phyloP scores from a whole-genome alignment of 2,888 invertebrate species.

The Synanthedon formicaeformis region DNA sequence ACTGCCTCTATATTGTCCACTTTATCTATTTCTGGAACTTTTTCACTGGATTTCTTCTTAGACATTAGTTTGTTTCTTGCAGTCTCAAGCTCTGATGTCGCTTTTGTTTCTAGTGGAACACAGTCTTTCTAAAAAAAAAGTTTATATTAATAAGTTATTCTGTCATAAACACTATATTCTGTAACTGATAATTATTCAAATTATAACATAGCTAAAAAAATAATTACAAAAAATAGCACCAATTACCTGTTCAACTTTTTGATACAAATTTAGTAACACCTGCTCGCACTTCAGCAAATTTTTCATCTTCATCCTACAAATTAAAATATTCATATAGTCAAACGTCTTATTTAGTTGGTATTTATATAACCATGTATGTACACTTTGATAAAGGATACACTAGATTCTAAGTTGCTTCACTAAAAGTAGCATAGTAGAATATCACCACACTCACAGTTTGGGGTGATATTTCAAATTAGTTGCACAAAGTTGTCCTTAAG shows the following conservation, averaged over 20 bases:
- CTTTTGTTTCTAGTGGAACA: slow-evolving; percentile 8
- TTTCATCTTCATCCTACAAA: slow-evolving; percentile 74
- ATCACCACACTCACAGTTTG: too few relatives aligned
- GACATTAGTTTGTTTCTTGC: slow-evolving; percentile 44
- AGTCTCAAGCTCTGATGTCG: slow-evolving; percentile 29
- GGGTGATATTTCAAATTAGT: too few relatives aligned
- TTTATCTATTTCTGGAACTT: slow-evolving; percentile 48
- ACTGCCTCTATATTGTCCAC: slow-evolving; percentile 12
- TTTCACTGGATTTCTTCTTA: slow-evolving; percentile 22
- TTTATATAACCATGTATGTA: too few relatives aligned
- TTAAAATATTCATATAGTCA: too few relatives aligned
- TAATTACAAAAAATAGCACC: background rate
- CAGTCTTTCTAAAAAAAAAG: background rate
- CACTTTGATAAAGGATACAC: too few relatives aligned
- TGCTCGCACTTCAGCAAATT: slow-evolving; percentile 77
- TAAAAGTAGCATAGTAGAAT: too few relatives aligned
- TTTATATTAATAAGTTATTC: too few relatives aligned
- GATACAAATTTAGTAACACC: slow-evolving; percentile 74
- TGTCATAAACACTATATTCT: background rate
- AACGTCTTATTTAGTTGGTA: too few relatives aligned
- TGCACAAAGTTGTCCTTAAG: too few relatives aligned
- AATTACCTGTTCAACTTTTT: slow-evolving; percentile 74
- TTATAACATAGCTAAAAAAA: background rate
- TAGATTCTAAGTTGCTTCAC: too few relatives aligned
- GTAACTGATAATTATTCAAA: background rate